Conservation (phyloP, 2,888 invertebrate genomes). For the Mesorhabditis spiculigera region DNA sequence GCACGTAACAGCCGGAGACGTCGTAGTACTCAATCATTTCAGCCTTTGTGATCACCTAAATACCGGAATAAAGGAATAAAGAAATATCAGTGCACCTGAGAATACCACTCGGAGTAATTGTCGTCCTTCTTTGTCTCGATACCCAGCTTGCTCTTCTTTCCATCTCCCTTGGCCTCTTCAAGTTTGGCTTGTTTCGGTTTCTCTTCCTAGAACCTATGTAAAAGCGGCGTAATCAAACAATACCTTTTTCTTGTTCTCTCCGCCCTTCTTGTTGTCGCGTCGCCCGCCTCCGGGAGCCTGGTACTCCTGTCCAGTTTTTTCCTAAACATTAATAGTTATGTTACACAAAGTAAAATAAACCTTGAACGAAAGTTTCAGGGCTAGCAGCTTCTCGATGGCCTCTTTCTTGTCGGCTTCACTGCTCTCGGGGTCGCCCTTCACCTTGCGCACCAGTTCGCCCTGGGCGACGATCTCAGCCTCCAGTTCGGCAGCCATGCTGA, state of each 20-base stretch:
- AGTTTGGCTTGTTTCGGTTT: constrained; percentile 18
- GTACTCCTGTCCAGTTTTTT: constrained; percentile 69
- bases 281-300: constrained; percentile 18
- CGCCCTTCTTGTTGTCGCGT: constrained; percentile 10
- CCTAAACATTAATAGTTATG: constrained; percentile 29
- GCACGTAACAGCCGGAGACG: constrained; percentile 96
- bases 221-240: not conserved
- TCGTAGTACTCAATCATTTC: constrained; percentile 99
- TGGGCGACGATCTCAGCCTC: constrained; percentile 26
- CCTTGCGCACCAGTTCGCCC: constrained; percentile 25
- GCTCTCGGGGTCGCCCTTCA: constrained; percentile 22
- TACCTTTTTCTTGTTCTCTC: constrained; percentile 12
- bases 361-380: constrained; percentile 73
- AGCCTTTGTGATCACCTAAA: constrained; percentile 75
- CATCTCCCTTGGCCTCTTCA: constrained; percentile 24
- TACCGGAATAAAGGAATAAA: constrained; percentile 10
- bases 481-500: not conserved
- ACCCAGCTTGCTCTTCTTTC: constrained; percentile 87
- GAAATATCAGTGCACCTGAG: constrained; percentile 64
- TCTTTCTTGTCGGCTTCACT: constrained; percentile 60
- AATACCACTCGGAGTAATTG: constrained; percentile 94
- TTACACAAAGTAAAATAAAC: not conserved
- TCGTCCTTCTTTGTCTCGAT: constrained; percentile 88
- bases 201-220: constrained; percentile 15
- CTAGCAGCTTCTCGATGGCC: constrained; percentile 68